These are phyloP conservation scores for Melanogrammus aeglefinus DNA, from an alignment of 2,797 vertebrate species.

Conservation along the genomic window DNA sequence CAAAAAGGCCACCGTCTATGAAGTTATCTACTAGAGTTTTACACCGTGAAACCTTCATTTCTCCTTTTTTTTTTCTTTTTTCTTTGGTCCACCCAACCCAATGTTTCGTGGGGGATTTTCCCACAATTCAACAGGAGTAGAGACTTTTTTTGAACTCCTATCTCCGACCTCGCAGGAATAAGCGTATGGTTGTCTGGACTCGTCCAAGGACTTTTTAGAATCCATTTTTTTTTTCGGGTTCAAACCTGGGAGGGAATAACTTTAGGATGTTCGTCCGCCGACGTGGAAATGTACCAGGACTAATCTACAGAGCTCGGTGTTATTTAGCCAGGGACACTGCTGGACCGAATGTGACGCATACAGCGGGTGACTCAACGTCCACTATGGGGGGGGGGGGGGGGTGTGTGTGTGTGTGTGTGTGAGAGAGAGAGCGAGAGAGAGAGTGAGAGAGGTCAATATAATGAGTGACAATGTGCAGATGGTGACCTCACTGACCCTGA, in stretches of 20 bases:
- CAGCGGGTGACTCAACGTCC: neutral
- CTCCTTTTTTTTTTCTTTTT: conserved; percentile 13
- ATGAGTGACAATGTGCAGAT: conserved; percentile 10
- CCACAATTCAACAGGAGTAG: neutral
- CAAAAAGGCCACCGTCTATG: conserved; percentile 84
- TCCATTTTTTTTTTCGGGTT: neutral
- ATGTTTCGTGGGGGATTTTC: neutral
- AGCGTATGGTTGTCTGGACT: neutral
- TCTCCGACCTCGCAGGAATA: neutral
- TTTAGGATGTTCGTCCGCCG: neutral
- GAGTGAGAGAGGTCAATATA: neutral
- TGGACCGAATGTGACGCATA: neutral
- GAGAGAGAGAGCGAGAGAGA: too few species aligned
- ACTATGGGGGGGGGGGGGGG: too few species aligned
- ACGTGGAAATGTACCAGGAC: neutral
- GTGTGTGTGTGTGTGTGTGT: too few species aligned
- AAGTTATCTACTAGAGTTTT: conserved; percentile 77
- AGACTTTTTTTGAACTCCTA: neutral
- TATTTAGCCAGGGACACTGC: neutral
- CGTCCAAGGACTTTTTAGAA: neutral
- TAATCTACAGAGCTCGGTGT: neutral
- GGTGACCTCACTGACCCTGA: conserved; percentile 28
- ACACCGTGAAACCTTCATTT: conserved; percentile 9
- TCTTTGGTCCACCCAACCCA: conserved; percentile 25
- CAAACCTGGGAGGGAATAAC: neutral